Evolutionary conservation across 2,888 invertebrate genomes (phyloP), one percentile per base, ranked within the genome.

Genomic region (Aplocera efformata): DNA sequence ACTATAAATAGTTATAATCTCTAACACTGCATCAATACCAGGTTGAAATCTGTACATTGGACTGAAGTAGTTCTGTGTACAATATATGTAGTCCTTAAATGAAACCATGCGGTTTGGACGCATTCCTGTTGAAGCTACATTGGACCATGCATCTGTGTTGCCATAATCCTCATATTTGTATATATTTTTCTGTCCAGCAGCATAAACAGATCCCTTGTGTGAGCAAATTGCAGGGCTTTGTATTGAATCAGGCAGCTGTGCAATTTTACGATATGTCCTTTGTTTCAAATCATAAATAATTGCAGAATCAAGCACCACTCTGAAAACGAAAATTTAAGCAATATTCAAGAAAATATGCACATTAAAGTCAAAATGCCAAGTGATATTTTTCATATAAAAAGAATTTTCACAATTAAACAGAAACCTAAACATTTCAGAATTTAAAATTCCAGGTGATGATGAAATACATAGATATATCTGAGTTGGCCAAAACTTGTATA

Each of bases 141-240:
- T 52, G 0, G 22, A 32, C 86, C 85, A 86, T 7, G 47, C 11
- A 22, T 80, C 73, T 0, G 39, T 37, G 0, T 65, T 48, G 0
- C 58, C 73, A 0, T 21, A 23, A 0, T 75, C 73, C 26, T 71
- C 69, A 48, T 79, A 82, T 34, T 60, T 57, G 40, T 79, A 83
- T 28, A 86, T 72, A 10, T 72, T 59, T 28, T 69, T 76, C 3
- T 75, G 69, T 0, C 81, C 78, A 0, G 75, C 67, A 0, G 69
- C 72, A 51, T 79, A 86, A 0, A 85, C 59, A 1, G 40, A 34
- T 20, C 68, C 64, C 1, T 79, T 53, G 22, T 84, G 75, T 0
- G 58, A 50, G 36, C 86, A 86, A 0, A 78, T 60, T 0, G 79
- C 80, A 1, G 86, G 85, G 20, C 61, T 72, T 40, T 86, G 86